Evolutionary conservation across 1,140 invertebrate species (phyloP), one percentile per base, ranked within the genome.

Genomic region (Apis cerana): DNA sequence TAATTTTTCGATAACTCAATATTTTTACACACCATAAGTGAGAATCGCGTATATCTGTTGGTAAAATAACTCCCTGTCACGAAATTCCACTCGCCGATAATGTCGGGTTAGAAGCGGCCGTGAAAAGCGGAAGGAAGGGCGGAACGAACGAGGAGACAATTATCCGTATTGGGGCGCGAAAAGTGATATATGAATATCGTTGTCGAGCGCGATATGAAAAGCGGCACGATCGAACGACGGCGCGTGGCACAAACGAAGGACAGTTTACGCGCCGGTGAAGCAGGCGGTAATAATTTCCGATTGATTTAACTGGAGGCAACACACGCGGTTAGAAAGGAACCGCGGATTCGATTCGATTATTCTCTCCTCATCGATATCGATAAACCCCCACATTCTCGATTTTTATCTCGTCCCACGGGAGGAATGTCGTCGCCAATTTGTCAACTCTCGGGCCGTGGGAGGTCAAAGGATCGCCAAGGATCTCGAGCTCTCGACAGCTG

Each of bases 211-310:
- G n/a, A 68, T 81, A 77, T 67, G 70, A 87, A 85, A 83, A 86
- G 75, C 75, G 75, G 62, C n/a, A 12, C 19, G 75, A 67, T 64
- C 54, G 77, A 11, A 1, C n/a, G 67, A 80, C 54, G 69, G 79
- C 50, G 69, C 27, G 74, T 48, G 54, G 56, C 64, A 33, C 70
- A 69, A 64, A 80, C 17, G 19, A 56, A 56, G 23, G 80, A 80
- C 75, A 67, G 33, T 76, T 33, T 86, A 87, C 27, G 70, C 61
- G 54, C 21, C 71, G 33, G 72, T 87, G 80, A 87, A 87, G 33
- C 56, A 54, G 74, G 23, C 54, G 85, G 85, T 80, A 81, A 83
- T 88, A 87, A 87, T 88, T 87, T 81, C 54, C 76, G n/a, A 77
- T 69, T 70, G 85, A 88, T 88, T 84, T 84, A 88, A 72, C 59